Evolutionary conservation across 2,797 vertebrate species (phyloP).

Genomic region (Phoxinus dragarum): DNA sequence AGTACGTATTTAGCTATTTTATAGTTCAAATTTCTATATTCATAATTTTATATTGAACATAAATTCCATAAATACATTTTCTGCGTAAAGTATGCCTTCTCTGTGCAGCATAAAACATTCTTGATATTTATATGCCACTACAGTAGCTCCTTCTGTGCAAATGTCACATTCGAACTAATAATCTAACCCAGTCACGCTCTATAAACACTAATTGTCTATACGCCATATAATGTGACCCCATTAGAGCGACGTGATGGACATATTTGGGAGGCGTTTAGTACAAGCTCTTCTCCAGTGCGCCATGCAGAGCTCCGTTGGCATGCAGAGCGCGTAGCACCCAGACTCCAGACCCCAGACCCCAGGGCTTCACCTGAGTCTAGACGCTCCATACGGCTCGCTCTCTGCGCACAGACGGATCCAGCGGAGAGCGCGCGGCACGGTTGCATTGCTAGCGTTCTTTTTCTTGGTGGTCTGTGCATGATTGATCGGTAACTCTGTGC

Average conservation of each 20-base stretch:
- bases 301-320: constrained; percentile 71
- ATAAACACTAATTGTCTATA: constrained; percentile 4
- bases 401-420: not conserved
- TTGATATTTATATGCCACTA: not conserved
- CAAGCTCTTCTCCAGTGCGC: constrained; percentile 6
- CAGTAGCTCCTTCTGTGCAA: not conserved
- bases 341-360: constrained; percentile 66
- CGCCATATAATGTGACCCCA: constrained; percentile 22
- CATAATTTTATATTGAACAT: not conserved
- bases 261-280: constrained; percentile 4
- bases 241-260: constrained; percentile 10
- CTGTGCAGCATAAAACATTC: not conserved
- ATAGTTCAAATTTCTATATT: not conserved
- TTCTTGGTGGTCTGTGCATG: no score
- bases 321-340: constrained; percentile 72
- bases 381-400: constrained; percentile 58
- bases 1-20: not conserved
- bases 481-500: constrained; percentile 74
- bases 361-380: constrained; percentile 79
- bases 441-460: not conserved
- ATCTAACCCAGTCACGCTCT: constrained; percentile 12
- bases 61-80: no score
- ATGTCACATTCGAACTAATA: not conserved
- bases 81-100: not conserved
- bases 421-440: constrained; percentile 43